Conservation (phyloP, 1,140 invertebrate genomes). For the Heliothis virescens region DNA sequence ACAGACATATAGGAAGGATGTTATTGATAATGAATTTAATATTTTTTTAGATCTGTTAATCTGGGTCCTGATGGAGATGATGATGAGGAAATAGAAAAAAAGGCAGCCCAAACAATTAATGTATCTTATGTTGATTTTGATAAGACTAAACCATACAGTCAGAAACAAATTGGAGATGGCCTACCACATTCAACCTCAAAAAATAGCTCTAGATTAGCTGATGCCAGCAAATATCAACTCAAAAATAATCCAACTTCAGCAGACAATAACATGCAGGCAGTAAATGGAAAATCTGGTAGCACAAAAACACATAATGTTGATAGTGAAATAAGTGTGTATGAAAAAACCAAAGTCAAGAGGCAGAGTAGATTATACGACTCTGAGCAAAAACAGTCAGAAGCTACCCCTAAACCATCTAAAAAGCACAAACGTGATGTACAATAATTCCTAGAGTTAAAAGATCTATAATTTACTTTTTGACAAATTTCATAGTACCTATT, state of each 20-base stretch:
- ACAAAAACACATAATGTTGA: slow-evolving; percentile 53
- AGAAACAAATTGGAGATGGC: slow-evolving; percentile 65
- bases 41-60: slow-evolving; percentile 63
- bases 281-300: slow-evolving; percentile 52
- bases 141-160: slow-evolving; percentile 71
- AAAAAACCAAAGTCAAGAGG: slow-evolving; percentile 65
- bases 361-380: slow-evolving; percentile 62
- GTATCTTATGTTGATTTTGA: slow-evolving; percentile 77
- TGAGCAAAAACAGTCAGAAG: slow-evolving; percentile 30
- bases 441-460: slow-evolving; percentile 22
- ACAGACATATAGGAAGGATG: no score
- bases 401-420: slow-evolving; percentile 7
- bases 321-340: slow-evolving; percentile 56
- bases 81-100: slow-evolving; percentile 65
- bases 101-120: slow-evolving; percentile 62
- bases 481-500: slow-evolving; percentile 38
- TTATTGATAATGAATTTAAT: background rate
- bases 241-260: slow-evolving; percentile 47
- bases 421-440: slow-evolving; percentile 43
- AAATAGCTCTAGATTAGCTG: slow-evolving; percentile 51
- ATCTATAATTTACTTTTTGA: slow-evolving; percentile 25
- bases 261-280: slow-evolving; percentile 45
- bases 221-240: slow-evolving; percentile 48
- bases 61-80: slow-evolving; percentile 65
- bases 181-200: slow-evolving; percentile 55